Percentiles rank a stretch among this genome's conserved stretches.
Conservation (phyloP, 2,113 vertebrate genomes). For the cattle (Bos taurus) region ARS-UCD2.0 NC_037333.1:117777501-117778000, state of each 20-base stretch:
- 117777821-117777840: neutral
- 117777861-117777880: neutral
- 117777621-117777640: neutral
- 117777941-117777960: neutral
- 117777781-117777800: too few species aligned
- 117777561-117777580: neutral
- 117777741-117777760: neutral
- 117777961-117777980: neutral
- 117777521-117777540: neutral
- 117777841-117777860: neutral
- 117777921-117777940: neutral
- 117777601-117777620: neutral
- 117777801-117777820: neutral
- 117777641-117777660: neutral
- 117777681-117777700: neutral
- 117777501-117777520: neutral
- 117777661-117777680: neutral
- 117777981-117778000: neutral
- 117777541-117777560: neutral
- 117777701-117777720: neutral
- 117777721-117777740: neutral
- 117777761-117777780: neutral
- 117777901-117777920: neutral
- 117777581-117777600: neutral
- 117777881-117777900: neutral